phyloP scores from a whole-genome alignment of 2,113 vertebrate genomes.

The Boleophthalmus pectinirostris region DNA sequence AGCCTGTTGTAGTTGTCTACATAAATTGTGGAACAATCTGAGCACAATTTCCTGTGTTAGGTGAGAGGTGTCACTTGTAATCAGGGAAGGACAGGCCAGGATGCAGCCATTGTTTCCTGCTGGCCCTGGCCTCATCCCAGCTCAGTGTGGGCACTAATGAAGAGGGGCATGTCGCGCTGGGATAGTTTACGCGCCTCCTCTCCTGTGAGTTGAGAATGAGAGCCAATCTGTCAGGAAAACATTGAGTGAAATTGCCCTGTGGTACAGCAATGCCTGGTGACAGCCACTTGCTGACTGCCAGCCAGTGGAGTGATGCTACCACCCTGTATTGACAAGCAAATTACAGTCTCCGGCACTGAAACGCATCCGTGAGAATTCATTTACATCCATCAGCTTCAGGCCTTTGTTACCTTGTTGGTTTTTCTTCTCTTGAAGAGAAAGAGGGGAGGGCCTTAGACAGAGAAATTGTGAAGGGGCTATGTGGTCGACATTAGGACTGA shows the following conservation, averaged over 20 bases:
- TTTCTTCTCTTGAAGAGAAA: conserved; percentile 56
- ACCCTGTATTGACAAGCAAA: conserved; percentile 94
- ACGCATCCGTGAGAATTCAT: conserved; percentile 85
- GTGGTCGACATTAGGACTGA: conserved; percentile 92
- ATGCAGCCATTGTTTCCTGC: conserved; percentile 77
- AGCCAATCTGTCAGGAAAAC: conserved; percentile 97
- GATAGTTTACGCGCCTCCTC: conserved; percentile 90
- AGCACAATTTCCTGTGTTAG: conserved; percentile 78
- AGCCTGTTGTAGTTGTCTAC: conserved; percentile 61
- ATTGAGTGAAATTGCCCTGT: conserved; percentile 94
- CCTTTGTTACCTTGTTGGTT: conserved; percentile 73
- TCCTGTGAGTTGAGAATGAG: conserved; percentile 89
- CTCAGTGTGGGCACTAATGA: conserved; percentile 92
- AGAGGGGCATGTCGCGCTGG: conserved; percentile 90
- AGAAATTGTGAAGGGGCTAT: conserved; percentile 83
- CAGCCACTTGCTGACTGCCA: conserved; percentile 87
- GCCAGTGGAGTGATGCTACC: conserved; percentile 71
- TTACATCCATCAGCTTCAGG: conserved; percentile 83
- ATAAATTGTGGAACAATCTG: conserved; percentile 61
- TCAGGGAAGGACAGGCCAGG: conserved; percentile 72
- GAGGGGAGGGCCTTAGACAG: conserved; percentile 71
- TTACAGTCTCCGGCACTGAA: conserved; percentile 87
- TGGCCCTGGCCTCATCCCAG: conserved; percentile 73
- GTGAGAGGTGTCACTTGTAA: conserved; percentile 81
- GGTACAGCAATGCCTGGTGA: conserved; percentile 87